Evolutionary conservation across 2,888 invertebrate genomes (phyloP).

Genomic region (Physocephala rufipes): DNA sequence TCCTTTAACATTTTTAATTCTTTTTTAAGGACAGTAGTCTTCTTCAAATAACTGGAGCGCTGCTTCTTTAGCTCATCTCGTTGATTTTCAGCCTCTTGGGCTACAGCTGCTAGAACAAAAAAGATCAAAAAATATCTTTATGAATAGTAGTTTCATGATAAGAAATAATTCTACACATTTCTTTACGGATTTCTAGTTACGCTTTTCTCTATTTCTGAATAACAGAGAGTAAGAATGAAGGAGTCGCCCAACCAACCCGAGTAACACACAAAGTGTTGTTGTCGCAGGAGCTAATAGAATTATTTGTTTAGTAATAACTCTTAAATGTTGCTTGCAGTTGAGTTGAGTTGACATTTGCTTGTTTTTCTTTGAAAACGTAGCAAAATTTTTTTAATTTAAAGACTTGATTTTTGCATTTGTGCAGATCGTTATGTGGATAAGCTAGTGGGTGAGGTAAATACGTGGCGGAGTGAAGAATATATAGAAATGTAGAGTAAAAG

Average conservation of each 20-base stretch:
- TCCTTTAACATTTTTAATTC: slow-evolving; percentile 82
- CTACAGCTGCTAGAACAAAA: slow-evolving; percentile 71
- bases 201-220: slow-evolving; percentile 50
- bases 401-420: slow-evolving; percentile 22
- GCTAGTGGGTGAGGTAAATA: slow-evolving; percentile 32
- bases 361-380: slow-evolving; percentile 32
- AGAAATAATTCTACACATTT: slow-evolving; percentile 46
- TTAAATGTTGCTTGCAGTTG: slow-evolving; percentile 30
- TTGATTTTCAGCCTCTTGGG: slow-evolving; percentile 83
- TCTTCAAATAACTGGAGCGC: slow-evolving; percentile 82
- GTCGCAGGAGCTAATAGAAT: slow-evolving; percentile 34
- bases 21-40: slow-evolving; percentile 76
- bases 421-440: slow-evolving; percentile 33
- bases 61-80: slow-evolving; percentile 82
- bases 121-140: slow-evolving; percentile 10
- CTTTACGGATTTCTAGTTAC: slow-evolving; percentile 51
- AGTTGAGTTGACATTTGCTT: slow-evolving; percentile 32
- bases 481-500: slow-evolving; percentile 31
- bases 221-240: slow-evolving; percentile 36
- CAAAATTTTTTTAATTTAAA: slow-evolving; percentile 26
- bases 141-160: slow-evolving; percentile 15
- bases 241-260: slow-evolving; percentile 34
- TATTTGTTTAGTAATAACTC: slow-evolving; percentile 17
- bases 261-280: slow-evolving; percentile 29
- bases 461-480: slow-evolving; percentile 32